Conservation (phyloP, 1,140 invertebrate genomes). For the Belonocnema kinseyi region DNA sequence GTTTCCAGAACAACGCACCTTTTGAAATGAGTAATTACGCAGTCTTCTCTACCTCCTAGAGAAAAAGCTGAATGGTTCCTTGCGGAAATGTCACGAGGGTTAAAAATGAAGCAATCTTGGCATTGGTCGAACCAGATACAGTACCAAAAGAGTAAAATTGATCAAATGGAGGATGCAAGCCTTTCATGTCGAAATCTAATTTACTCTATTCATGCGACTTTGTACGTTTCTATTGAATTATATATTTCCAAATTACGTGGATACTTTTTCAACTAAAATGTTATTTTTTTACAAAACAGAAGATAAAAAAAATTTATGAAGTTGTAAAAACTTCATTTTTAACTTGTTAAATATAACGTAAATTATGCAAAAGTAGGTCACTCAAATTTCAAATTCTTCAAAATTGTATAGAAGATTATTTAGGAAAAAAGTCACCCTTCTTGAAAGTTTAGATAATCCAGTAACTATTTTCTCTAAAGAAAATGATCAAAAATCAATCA, state of each 20-base stretch:
- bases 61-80: slow-evolving; percentile 36
- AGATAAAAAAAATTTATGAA: too few species aligned
- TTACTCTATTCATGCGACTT: neutral
- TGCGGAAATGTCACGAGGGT: slow-evolving; percentile 40
- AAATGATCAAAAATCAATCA: too few species aligned
- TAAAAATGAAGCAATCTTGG: slow-evolving; percentile 39
- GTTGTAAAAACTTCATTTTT: too few species aligned
- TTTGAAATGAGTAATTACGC: slow-evolving; percentile 46
- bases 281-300: neutral
- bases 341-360: too few species aligned
- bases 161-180: neutral
- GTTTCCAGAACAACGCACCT: slow-evolving; percentile 39
- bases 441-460: too few species aligned
- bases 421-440: too few species aligned
- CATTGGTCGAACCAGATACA: slow-evolving; percentile 25
- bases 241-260: neutral
- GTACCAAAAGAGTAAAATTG: slow-evolving; percentile 2
- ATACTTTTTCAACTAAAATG: neutral
- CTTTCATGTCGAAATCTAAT: neutral
- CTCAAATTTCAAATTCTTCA: too few species aligned
- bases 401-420: too few species aligned
- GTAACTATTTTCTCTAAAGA: too few species aligned
- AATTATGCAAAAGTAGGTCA: too few species aligned
- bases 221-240: neutral
- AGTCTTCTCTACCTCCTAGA: slow-evolving; percentile 33